A percentile compares a stretch with the other conserved stretches of the same genome.
Conservation (phyloP, 2,888 invertebrate genomes). For the Trimorus sp. region DNA sequence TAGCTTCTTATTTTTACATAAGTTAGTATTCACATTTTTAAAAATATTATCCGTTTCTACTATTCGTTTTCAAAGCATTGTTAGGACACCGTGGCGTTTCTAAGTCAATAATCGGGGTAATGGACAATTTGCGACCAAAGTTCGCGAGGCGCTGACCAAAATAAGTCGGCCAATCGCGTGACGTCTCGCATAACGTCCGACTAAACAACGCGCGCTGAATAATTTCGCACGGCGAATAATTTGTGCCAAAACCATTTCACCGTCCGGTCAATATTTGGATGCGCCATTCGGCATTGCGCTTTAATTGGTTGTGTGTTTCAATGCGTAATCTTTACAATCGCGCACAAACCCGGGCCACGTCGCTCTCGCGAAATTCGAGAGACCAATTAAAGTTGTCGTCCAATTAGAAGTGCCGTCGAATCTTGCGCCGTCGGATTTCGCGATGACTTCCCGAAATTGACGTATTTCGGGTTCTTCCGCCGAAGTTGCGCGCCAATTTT, state of each 20-base stretch:
- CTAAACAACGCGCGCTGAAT: constrained; percentile 27
- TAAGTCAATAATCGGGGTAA: neutral
- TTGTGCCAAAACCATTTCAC: constrained; percentile 27
- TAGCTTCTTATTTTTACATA: too few relatives aligned
- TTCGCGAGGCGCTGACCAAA: neutral
- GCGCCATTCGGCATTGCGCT: constrained; percentile 32
- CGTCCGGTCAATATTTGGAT: constrained; percentile 42
- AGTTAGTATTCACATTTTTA: too few relatives aligned
- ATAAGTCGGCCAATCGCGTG: constrained; percentile 13
- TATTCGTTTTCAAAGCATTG: too few relatives aligned
- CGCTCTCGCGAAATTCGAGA: constrained; percentile 20
- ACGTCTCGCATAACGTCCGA: constrained; percentile 17
- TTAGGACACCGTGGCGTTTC: too few relatives aligned
- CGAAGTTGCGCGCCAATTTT: too few relatives aligned
- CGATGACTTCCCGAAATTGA: neutral
- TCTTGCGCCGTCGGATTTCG: constrained; percentile 12
- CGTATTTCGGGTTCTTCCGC: neutral
- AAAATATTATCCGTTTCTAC: too few relatives aligned
- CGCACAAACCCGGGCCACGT: constrained; percentile 17
- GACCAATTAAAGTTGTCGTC: constrained; percentile 38
- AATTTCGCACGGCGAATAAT: constrained; percentile 30
- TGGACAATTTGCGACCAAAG: too few relatives aligned
- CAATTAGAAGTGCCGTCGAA: constrained; percentile 13
- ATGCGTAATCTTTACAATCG: constrained; percentile 44
- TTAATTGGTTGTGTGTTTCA: constrained; percentile 42